Evolutionary conservation across 2,113 vertebrate species (phyloP).

Genomic region (Trichomycterus rosablanca): DNA sequence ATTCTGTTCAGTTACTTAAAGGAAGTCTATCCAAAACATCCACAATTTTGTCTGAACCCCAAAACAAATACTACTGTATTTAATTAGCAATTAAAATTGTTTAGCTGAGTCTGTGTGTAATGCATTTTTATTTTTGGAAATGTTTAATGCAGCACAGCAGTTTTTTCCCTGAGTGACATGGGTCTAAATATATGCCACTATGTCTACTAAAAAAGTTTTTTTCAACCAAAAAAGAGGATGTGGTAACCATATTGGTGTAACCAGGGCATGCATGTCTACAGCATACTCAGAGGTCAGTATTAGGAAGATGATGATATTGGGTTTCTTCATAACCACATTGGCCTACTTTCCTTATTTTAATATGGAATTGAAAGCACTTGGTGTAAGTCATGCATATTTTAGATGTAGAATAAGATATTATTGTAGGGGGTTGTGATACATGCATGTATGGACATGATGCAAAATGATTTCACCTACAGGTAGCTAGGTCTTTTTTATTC

Average conservation of each 20-base stretch:
- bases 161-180: background rate
- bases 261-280: background rate
- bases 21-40: too few species aligned
- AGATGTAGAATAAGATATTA: too few species aligned
- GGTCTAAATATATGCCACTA: background rate
- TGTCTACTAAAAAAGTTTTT: background rate
- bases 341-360: background rate
- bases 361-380: background rate
- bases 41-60: too few species aligned
- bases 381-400: too few species aligned
- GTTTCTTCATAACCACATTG: background rate
- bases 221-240: background rate
- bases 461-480: too few species aligned
- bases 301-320: background rate
- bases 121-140: too few species aligned
- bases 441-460: too few species aligned
- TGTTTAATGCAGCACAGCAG: background rate
- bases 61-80: too few species aligned
- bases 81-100: too few species aligned
- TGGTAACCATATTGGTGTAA: background rate
- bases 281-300: background rate
- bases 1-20: too few species aligned
- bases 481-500: too few species aligned
- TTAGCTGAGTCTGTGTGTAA: background rate
- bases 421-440: too few species aligned